These are phyloP conservation scores for Thereva nobilitata DNA, from an alignment of 2,888 invertebrate genomes.

Conservation along the genomic window DNA sequence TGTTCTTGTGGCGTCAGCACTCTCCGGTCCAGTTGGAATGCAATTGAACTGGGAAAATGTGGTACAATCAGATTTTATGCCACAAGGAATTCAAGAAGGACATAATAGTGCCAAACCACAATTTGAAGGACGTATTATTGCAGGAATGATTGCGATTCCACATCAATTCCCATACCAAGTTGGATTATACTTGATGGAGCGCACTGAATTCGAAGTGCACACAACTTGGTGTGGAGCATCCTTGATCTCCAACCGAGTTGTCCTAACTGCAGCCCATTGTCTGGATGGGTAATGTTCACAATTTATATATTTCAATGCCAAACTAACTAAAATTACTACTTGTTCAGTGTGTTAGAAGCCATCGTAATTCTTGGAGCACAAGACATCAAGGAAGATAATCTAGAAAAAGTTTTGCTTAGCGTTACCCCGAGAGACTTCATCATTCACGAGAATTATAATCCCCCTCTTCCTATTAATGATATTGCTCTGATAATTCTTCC, in stretches of 20 bases:
- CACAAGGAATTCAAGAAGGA: too few relatives aligned
- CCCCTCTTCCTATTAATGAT: slow-evolving; percentile 46
- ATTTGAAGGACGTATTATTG: slow-evolving; percentile 51
- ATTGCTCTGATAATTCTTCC: slow-evolving; percentile 49
- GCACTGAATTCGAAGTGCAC: background rate
- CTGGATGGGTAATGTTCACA: slow-evolving; percentile 51
- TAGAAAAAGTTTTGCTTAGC: background rate
- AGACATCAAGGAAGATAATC: slow-evolving; percentile 9
- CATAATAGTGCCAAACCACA: too few relatives aligned
- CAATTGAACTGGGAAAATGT: too few relatives aligned
- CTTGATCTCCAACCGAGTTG: slow-evolving; percentile 13
- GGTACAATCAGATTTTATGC: too few relatives aligned
- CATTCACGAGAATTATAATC: slow-evolving; percentile 44
- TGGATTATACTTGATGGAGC: background rate
- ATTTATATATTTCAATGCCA: background rate
- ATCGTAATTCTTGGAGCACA: slow-evolving; percentile 14
- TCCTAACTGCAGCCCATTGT: slow-evolving; percentile 32
- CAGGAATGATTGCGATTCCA: slow-evolving; percentile 52
- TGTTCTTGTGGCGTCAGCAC: too few relatives aligned
- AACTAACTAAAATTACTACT: background rate
- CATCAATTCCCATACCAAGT: slow-evolving; percentile 51
- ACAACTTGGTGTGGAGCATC: slow-evolving; percentile 20
- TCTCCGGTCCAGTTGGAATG: too few relatives aligned
- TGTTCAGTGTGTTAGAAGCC: background rate
- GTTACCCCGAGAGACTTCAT: slow-evolving; percentile 1